These are phyloP conservation scores for Nesidiocoris tenuis DNA, from an alignment of 2,888 invertebrate species.

Conservation along the genomic window DNA sequence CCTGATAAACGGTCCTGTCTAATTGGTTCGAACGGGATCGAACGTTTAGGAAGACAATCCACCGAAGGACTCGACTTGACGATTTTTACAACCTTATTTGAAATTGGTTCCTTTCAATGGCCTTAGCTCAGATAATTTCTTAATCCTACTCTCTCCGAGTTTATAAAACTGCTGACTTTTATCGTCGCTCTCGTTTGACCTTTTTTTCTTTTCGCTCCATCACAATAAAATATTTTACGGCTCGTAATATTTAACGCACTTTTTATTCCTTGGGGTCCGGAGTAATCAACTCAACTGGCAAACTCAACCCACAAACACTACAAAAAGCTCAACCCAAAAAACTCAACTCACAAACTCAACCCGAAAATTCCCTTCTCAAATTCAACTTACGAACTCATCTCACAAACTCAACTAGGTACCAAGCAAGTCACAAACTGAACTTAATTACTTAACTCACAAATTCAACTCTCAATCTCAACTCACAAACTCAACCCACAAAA, in stretches of 20 bases:
- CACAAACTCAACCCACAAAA: too few species aligned
- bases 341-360: too few species aligned
- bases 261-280: too few species aligned
- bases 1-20: constrained; percentile 18
- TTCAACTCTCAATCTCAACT: too few species aligned
- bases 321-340: too few species aligned
- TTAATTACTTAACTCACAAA: too few species aligned
- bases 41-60: background rate
- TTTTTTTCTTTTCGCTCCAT: background rate
- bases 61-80: background rate
- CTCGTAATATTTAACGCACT: background rate
- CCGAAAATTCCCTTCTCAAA: too few species aligned
- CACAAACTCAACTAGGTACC: too few species aligned
- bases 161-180: background rate
- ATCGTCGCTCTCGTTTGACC: background rate
- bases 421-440: too few species aligned
- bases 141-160: background rate
- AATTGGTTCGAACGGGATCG: constrained; percentile 18
- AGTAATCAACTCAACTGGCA: too few species aligned
- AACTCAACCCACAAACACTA: too few species aligned
- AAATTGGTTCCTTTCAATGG: background rate
- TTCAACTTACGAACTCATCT: too few species aligned
- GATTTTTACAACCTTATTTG: background rate
- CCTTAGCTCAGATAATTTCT: background rate
- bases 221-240: background rate